Percentiles rank a stretch among this genome's conserved stretches.
Conservation (phyloP, 2,797 vertebrate species). For the Pogoniulus pusillus region DNA sequence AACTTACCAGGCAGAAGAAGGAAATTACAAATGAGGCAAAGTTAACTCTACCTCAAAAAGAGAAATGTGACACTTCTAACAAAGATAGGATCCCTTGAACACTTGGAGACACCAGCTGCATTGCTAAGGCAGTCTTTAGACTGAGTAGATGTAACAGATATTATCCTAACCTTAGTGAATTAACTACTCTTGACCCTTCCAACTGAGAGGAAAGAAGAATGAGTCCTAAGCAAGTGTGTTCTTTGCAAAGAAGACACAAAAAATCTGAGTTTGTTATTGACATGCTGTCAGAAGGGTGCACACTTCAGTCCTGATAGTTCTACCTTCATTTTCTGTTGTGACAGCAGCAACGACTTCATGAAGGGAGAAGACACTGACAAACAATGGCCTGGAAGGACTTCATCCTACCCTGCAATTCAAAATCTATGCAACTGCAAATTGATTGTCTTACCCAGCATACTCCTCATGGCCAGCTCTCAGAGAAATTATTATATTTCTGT, state of each 20-base stretch:
- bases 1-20: not conserved
- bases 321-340: not conserved
- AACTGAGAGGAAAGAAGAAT: not conserved
- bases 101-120: not conserved
- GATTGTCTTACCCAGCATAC: conserved; percentile 73
- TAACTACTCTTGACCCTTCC: not conserved
- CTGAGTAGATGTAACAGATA: not conserved
- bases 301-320: not conserved
- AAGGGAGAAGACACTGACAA: not conserved
- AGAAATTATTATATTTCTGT: conserved; percentile 58
- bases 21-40: not conserved
- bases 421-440: not conserved
- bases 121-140: not conserved
- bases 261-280: not conserved
- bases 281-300: not conserved
- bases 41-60: not conserved
- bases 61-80: not conserved
- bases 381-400: not conserved
- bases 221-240: not conserved
- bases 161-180: not conserved
- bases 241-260: not conserved
- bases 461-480: conserved; percentile 61
- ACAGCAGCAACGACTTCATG: not conserved
- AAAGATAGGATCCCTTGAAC: not conserved
- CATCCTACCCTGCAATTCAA: not conserved